phyloP scores from a whole-genome alignment of 2,888 invertebrate genomes.

The Torymus tubicola region DNA sequence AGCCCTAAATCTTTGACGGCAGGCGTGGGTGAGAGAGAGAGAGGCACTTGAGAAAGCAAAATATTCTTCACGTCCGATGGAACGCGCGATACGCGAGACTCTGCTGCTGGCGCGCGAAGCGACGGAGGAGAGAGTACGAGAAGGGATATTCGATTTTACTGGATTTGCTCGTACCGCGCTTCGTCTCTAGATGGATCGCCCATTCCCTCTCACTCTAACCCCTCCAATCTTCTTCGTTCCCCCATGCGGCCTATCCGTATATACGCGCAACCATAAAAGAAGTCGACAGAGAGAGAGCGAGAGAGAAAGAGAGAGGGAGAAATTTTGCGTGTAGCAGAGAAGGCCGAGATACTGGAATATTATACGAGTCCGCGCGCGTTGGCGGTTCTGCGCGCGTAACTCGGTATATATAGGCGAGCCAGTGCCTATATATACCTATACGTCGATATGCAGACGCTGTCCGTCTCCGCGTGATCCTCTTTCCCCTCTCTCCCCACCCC shows the following conservation, averaged over 20 bases:
- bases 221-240: slow-evolving; percentile 7
- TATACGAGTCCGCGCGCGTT: slow-evolving; percentile 11
- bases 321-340: slow-evolving; percentile 59
- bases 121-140: neutral
- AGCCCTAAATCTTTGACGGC: slow-evolving; percentile 46
- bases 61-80: slow-evolving; percentile 41
- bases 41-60: slow-evolving; percentile 51
- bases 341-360: slow-evolving; percentile 49
- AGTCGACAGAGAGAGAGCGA: slow-evolving; percentile 60
- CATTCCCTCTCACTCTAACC: neutral
- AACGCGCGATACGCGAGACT: slow-evolving; percentile 5
- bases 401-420: slow-evolving; percentile 66
- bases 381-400: slow-evolving; percentile 4
- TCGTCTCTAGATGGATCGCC: slow-evolving; percentile 6
- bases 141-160: slow-evolving; percentile 53
- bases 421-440: slow-evolving; percentile 64
- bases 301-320: slow-evolving; percentile 58
- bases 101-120: neutral
- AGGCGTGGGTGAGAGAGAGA: neutral
- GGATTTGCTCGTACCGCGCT: slow-evolving; percentile 34
- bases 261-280: slow-evolving; percentile 20
- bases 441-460: slow-evolving; percentile 68
- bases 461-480: slow-evolving; percentile 58
- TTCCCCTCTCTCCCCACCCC: slow-evolving; percentile 18
- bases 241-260: neutral